Evolutionary conservation across 2,888 invertebrate species (phyloP).

Genomic region (Apamea anceps): DNA sequence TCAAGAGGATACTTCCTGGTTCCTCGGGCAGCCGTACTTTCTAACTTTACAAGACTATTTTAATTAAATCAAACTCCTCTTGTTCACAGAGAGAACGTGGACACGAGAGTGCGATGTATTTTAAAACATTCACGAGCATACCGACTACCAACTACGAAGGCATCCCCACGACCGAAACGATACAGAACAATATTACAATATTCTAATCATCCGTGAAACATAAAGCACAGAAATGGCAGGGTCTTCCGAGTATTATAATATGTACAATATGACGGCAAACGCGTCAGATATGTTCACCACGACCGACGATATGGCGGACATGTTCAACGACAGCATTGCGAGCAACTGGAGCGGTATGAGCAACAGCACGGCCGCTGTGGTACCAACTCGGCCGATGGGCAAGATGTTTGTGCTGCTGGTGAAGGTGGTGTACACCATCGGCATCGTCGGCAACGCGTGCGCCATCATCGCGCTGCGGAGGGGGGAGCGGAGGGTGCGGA

Average conservation of each 20-base stretch:
- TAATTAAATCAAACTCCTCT: background rate
- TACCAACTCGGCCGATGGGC: slow-evolving; percentile 25
- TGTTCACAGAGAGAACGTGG: slow-evolving; percentile 36
- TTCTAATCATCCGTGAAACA: background rate
- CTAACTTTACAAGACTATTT: background rate
- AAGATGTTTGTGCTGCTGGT: slow-evolving; percentile 77
- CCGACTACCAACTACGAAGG: slow-evolving; percentile 30
- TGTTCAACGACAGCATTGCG: background rate
- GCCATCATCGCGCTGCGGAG: slow-evolving; percentile 93
- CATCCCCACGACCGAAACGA: slow-evolving; percentile 47
- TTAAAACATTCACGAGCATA: slow-evolving; percentile 14
- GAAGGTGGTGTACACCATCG: slow-evolving; percentile 91
- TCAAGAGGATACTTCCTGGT: no score
- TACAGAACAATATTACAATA: background rate
- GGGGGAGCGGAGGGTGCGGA: slow-evolving; percentile 93
- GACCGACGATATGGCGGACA: slow-evolving; percentile 22
- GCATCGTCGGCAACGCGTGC: slow-evolving; percentile 94
- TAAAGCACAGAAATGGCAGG: slow-evolving; percentile 26
- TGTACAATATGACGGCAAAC: slow-evolving; percentile 8
- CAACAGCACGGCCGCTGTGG: background rate
- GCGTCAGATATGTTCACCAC: slow-evolving; percentile 17
- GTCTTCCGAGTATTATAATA: slow-evolving; percentile 2
- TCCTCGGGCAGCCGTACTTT: background rate
- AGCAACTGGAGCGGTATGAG: slow-evolving; percentile 37
- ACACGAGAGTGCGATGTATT: slow-evolving; percentile 36